These are phyloP conservation scores for Coptodon bakossiorum DNA, from an alignment of 2,113 vertebrate species.

Conservation along the genomic window DNA sequence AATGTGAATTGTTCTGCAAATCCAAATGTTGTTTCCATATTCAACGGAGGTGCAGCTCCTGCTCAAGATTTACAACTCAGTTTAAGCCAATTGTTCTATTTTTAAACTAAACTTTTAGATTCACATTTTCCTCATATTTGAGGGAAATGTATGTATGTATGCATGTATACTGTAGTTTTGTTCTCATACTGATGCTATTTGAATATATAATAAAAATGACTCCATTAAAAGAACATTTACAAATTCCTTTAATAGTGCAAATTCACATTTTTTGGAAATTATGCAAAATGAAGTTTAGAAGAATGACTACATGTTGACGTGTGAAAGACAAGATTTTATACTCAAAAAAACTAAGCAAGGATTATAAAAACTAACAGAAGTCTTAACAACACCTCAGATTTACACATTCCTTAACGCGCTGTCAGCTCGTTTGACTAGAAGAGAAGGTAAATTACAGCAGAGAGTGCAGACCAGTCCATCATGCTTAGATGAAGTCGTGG, in stretches of 20 bases:
- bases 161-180: not conserved
- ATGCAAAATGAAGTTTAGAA: not conserved
- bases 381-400: not conserved
- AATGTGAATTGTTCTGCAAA: not conserved
- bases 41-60: accelerated
- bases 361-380: not conserved
- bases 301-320: not conserved
- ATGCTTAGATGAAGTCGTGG: not conserved
- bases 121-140: not conserved
- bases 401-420: not conserved
- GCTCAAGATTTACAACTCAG: not conserved
- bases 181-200: not conserved
- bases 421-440: not conserved
- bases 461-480: not conserved
- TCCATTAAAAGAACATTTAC: not conserved
- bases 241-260: not conserved
- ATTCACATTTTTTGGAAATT: not conserved
- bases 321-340: not conserved
- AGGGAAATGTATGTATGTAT: not conserved
- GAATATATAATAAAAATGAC: not conserved
- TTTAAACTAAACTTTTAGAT: not conserved
- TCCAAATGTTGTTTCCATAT: not conserved
- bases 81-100: not conserved
- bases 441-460: not conserved
- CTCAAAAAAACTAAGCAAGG: not conserved